These are phyloP conservation scores for Cheirogaleus major DNA, from an alignment of 2,797 vertebrate genomes.

Conservation along the genomic window DNA sequence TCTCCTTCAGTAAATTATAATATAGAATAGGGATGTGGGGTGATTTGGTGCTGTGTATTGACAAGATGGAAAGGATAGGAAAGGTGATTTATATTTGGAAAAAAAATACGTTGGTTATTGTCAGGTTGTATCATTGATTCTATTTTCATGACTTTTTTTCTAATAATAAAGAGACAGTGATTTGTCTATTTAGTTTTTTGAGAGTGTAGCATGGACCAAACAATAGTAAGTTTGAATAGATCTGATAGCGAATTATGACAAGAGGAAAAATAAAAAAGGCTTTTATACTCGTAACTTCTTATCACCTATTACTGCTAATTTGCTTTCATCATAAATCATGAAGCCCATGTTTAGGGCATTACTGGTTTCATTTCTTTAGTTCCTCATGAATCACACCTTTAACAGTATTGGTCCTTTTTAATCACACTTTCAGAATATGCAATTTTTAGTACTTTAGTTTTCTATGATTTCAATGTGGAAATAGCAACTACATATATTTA, in stretches of 20 bases:
- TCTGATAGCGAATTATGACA: not conserved
- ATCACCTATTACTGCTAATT: not conserved
- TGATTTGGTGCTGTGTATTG: not conserved
- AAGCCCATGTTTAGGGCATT: not conserved
- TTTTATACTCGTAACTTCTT: not conserved
- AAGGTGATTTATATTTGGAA: not conserved
- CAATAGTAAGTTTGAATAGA: not conserved
- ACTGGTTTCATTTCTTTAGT: not conserved
- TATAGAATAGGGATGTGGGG: not conserved
- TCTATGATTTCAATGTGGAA: not conserved
- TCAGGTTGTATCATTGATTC: not conserved
- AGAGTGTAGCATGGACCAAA: not conserved
- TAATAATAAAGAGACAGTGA: not conserved
- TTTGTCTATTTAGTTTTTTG: not conserved
- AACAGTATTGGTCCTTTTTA: not conserved
- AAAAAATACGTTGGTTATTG: not conserved
- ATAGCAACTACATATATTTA: not conserved
- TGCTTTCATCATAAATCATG: not conserved
- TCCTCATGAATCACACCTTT: not conserved
- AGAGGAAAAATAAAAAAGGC: not conserved
- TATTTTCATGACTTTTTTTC: not conserved
- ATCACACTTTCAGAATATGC: not conserved
- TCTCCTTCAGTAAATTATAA: slow-evolving; percentile 23
- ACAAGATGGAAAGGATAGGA: not conserved
- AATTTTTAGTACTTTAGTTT: not conserved